Conservation (phyloP, 1,140 invertebrate species). For the Coptotermes formosanus region DNA sequence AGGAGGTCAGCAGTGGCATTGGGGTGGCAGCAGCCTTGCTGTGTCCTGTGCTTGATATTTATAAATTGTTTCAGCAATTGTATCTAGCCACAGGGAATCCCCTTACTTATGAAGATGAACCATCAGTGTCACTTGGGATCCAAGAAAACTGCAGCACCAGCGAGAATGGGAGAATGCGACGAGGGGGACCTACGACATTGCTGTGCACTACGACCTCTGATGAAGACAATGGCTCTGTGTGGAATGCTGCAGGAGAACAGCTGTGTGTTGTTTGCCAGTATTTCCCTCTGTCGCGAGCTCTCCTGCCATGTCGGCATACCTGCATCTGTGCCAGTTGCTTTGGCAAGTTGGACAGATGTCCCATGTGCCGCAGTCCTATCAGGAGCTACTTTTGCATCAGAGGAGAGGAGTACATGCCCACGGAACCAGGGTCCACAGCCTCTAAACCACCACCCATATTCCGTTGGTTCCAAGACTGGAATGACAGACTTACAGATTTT, state of each 20-base stretch:
- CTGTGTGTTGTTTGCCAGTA: conserved; percentile 79
- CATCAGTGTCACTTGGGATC: conserved; percentile 42
- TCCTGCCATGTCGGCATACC: conserved; percentile 78
- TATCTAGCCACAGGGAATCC: conserved; percentile 69
- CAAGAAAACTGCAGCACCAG: background rate
- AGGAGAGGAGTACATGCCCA: conserved; percentile 68
- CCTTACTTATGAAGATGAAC: conserved; percentile 56
- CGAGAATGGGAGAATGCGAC: conserved; percentile 24
- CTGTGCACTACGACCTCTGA: conserved; percentile 1
- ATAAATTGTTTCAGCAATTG: conserved; percentile 60
- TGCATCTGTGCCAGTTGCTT: conserved; percentile 79
- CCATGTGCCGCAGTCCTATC: conserved; percentile 77
- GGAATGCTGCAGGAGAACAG: conserved; percentile 60
- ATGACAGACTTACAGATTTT: conserved; percentile 63
- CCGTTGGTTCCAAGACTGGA: conserved; percentile 61
- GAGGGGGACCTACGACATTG: conserved; percentile 45
- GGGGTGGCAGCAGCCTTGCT: too few species aligned
- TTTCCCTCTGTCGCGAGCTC: conserved; percentile 69
- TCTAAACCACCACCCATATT: conserved; percentile 39
- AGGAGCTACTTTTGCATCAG: conserved; percentile 77
- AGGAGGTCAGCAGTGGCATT: too few species aligned
- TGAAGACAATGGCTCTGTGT: conserved; percentile 47
- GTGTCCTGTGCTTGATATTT: conserved; percentile 18
- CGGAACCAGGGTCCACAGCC: conserved; percentile 47
- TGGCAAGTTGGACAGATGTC: conserved; percentile 71